Percentiles rank a stretch among this genome's conserved stretches.
These are phyloP conservation scores for Oryzaephilus surinamensis DNA, from an alignment of 1,140 invertebrate genomes.

Conservation along the genomic window DNA sequence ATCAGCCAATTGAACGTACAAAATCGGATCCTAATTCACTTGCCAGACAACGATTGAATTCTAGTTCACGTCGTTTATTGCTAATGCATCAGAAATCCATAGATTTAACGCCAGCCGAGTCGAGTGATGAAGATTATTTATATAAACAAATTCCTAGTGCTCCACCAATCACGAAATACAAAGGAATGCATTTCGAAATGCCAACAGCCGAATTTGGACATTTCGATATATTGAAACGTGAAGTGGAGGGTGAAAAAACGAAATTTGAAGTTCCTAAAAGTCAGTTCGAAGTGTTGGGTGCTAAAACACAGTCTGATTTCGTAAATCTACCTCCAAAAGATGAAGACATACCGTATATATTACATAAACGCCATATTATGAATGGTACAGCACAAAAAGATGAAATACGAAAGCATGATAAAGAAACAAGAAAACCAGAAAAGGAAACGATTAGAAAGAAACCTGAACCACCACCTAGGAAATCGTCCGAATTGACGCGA, in stretches of 20 bases:
- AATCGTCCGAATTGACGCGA: conserved; percentile 7
- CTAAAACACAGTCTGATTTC: conserved; percentile 35
- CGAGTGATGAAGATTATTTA: conserved; percentile 66
- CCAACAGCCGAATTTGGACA: conserved; percentile 49
- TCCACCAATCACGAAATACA: conserved; percentile 48
- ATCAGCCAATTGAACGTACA: conserved; percentile 66
- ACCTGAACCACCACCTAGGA: neutral
- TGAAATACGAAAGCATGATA: conserved; percentile 10
- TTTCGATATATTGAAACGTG: conserved; percentile 50
- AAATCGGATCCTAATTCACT: conserved; percentile 73
- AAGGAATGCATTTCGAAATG: conserved; percentile 35
- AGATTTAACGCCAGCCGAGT: conserved; percentile 69
- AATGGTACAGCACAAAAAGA: conserved; percentile 59
- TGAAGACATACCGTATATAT: conserved; percentile 70
- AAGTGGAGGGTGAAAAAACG: conserved; percentile 34
- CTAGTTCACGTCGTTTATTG: conserved; percentile 58
- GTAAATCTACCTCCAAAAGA: conserved; percentile 38
- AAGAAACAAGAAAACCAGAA: conserved; percentile 6
- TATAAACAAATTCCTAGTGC: conserved; percentile 60
- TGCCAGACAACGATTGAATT: conserved; percentile 55
- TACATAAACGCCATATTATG: conserved; percentile 73
- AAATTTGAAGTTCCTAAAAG: conserved; percentile 48
- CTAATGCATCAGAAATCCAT: conserved; percentile 81
- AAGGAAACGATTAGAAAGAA: conserved; percentile 4
- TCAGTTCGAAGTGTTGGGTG: conserved; percentile 36